These are phyloP conservation scores for Sphecodes monilicornis DNA, from an alignment of 2,888 invertebrate species.

Conservation along the genomic window DNA sequence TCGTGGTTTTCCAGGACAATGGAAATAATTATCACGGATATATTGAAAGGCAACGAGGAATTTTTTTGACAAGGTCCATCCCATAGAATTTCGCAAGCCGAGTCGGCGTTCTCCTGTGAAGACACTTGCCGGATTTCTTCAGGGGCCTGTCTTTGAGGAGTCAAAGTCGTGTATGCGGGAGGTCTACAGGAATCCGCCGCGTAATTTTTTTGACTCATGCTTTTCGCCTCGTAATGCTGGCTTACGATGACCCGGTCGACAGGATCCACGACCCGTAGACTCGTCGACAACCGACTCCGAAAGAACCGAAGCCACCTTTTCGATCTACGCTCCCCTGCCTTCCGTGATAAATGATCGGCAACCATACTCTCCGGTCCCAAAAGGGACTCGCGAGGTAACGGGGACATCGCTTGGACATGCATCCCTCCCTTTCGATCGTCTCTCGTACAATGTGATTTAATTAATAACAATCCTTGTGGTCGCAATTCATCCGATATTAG, in stretches of 20 bases:
- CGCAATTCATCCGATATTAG: neutral
- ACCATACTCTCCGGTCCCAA: slow-evolving; percentile 40
- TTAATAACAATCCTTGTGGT: slow-evolving; percentile 25
- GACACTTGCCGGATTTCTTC: slow-evolving; percentile 45
- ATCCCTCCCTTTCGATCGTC: slow-evolving; percentile 17
- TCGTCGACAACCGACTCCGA: slow-evolving; percentile 66
- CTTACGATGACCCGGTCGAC: slow-evolving; percentile 77
- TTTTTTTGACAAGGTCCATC: slow-evolving; percentile 6
- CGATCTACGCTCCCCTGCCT: slow-evolving; percentile 41
- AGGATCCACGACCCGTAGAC: slow-evolving; percentile 73
- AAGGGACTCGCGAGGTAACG: slow-evolving; percentile 9
- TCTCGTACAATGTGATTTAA: slow-evolving; percentile 54
- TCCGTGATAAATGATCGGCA: slow-evolving; percentile 66
- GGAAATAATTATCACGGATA: slow-evolving; percentile 7
- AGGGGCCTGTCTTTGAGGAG: slow-evolving; percentile 40
- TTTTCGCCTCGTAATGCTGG: slow-evolving; percentile 77
- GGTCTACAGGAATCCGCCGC: slow-evolving; percentile 81
- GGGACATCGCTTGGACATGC: slow-evolving; percentile 27
- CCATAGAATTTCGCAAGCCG: slow-evolving; percentile 18
- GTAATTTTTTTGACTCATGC: slow-evolving; percentile 81
- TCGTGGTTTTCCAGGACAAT: slow-evolving; percentile 6
- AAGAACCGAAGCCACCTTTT: slow-evolving; percentile 59
- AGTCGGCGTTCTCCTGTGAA: slow-evolving; percentile 34
- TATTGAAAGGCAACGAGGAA: neutral
- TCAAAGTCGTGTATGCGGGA: slow-evolving; percentile 75